Evolutionary conservation across 1,140 invertebrate species (phyloP).

Genomic region (Centruroides sculpturatus): DNA sequence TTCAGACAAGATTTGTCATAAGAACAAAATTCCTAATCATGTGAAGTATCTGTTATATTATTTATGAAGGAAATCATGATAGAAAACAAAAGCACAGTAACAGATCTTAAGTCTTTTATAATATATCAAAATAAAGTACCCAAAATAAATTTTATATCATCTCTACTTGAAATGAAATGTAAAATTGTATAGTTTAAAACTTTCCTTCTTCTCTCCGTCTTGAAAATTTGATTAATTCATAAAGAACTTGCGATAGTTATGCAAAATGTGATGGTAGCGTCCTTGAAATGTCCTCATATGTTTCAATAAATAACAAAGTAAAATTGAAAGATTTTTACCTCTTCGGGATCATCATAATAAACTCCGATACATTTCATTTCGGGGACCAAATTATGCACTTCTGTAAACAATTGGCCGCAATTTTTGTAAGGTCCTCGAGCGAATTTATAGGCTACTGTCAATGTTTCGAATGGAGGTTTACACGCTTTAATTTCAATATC

Average conservation of each 20-base stretch:
- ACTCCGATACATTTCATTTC: conserved; percentile 28
- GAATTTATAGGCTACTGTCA: conserved; percentile 31
- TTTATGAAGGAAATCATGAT: too few relatives aligned
- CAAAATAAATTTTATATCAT: too few relatives aligned
- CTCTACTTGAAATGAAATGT: too few relatives aligned
- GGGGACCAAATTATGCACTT: conserved; percentile 26
- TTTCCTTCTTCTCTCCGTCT: not conserved
- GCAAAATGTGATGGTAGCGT: too few relatives aligned
- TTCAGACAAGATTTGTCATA: too few relatives aligned
- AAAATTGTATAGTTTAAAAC: too few relatives aligned
- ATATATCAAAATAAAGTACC: too few relatives aligned
- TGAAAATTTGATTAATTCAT: not conserved
- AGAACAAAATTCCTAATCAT: too few relatives aligned
- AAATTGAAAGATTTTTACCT: conserved; percentile 20
- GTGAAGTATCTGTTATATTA: too few relatives aligned
- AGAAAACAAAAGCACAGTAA: too few relatives aligned
- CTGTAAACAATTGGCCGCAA: conserved; percentile 28
- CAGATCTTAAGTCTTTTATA: too few relatives aligned
- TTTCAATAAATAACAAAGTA: not conserved
- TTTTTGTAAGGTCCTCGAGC: conserved; percentile 31
- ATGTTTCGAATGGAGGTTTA: conserved; percentile 25
- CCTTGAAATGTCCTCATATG: not conserved
- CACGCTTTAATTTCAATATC: conserved; percentile 25
- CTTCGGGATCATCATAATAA: conserved; percentile 34
- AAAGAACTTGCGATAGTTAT: not conserved